Base-by-base conservation (phyloP, 2,113 vertebrate genomes). In the Labeo rohita region DNA sequence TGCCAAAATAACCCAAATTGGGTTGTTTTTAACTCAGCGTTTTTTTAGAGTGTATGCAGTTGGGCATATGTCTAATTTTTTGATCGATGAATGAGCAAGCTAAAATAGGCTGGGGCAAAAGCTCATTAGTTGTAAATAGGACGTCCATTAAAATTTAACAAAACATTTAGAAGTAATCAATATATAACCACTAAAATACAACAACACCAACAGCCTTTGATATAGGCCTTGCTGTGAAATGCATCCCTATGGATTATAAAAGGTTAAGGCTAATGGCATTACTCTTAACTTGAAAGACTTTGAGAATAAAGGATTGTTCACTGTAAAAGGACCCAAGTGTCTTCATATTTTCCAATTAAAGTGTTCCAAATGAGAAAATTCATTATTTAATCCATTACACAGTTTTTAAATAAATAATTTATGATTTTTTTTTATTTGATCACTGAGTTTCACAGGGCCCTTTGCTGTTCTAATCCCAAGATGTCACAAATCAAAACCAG, bases 381-480 rank as follows among this genome's bases (percentile, higher is more conserved):
- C 21, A 65, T 86, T 9, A 75, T 81, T 86, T 39, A 63, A 61
- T 59, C 74, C 7, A 12, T 82, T 52, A 49, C 18, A 82, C 45
- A 81, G 6, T 56, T 54, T 73, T 76, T 34, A 21, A 21, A 45
- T 45, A 73, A 21, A 50, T 49, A 23, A 15, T 50, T 81, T n/a
- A 81, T n/a, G n/a, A 36, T 59, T 49, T 16, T 59, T 56, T 56
- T 74, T 9, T 39, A 12, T 83, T 66, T 63, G 6, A 66, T 83
- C 59, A 39, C 12, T 36, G 52, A 72, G 54, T 80, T 80, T 86
- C 18, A n/a, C 28, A 43, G 23, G 8, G 43, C 45, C 54, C n/a
- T 82, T 63, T 75, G 75, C 34, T 76, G 72, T 74, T 74, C 11
- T 68, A 52, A 72, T 77, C 61, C 85, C 80, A 82, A 74, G 36